phyloP scores from a whole-genome alignment of 1,140 invertebrate genomes.

The Bombus balteatus region DNA sequence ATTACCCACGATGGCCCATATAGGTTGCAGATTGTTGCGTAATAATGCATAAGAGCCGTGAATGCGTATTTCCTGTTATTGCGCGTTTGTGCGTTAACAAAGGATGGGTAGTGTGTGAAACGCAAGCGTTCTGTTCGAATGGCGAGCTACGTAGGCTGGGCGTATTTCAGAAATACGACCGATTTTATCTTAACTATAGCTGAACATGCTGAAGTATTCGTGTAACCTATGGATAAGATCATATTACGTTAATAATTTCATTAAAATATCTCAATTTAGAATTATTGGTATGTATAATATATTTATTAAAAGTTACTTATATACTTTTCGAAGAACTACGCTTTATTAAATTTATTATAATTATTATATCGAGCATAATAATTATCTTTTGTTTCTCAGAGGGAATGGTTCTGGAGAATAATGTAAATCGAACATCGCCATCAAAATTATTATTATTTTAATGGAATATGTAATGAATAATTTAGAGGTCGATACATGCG shows the following conservation, averaged over 20 bases:
- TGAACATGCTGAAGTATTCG: too few species aligned
- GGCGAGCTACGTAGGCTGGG: background rate
- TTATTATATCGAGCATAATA: background rate
- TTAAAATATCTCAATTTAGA: background rate
- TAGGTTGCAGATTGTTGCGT: constrained; percentile 42
- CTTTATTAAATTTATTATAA: too few species aligned
- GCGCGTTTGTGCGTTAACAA: constrained; percentile 26
- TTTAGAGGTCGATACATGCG: background rate
- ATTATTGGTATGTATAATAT: background rate
- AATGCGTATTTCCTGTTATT: constrained; percentile 38
- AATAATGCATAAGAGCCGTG: constrained; percentile 38
- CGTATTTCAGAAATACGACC: background rate
- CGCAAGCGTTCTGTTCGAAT: background rate
- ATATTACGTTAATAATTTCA: background rate
- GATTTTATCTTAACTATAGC: background rate
- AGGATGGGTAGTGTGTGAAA: background rate
- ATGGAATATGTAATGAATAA: background rate
- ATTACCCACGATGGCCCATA: constrained; percentile 25
- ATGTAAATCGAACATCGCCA: background rate
- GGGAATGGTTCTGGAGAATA: background rate
- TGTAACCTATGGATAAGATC: background rate
- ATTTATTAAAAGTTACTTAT: background rate
- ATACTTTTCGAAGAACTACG: too few species aligned
- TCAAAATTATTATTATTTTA: background rate
- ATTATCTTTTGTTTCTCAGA: background rate